Evolutionary conservation across 1,140 invertebrate genomes (phyloP).

Genomic region (Lucilia sericata): DNA sequence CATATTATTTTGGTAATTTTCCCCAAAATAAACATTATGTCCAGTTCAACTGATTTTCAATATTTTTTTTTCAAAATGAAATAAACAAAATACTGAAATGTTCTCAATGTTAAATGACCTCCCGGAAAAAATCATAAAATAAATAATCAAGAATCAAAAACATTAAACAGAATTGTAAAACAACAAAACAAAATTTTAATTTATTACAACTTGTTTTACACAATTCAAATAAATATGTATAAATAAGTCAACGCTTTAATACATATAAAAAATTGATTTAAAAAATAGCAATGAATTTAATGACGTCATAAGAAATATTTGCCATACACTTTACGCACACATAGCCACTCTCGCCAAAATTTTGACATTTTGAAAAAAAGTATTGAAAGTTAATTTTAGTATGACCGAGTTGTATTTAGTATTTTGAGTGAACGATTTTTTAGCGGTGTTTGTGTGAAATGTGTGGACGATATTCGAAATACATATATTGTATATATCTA

Average conservation of each 20-base stretch:
- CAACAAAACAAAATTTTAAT: background rate
- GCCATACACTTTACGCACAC: background rate
- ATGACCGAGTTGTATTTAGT: background rate
- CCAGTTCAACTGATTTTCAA: too few species aligned
- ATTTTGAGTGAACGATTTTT: too few species aligned
- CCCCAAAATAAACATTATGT: too few species aligned
- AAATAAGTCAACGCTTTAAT: background rate
- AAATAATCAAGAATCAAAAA: background rate
- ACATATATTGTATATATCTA: background rate
- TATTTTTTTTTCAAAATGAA: too few species aligned
- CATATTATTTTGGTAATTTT: too few species aligned
- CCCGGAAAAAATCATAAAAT: background rate
- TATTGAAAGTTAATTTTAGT: slow-evolving; percentile 22
- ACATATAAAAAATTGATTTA: too few species aligned
- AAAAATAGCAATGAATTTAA: too few species aligned
- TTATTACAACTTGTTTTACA: background rate
- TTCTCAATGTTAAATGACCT: background rate
- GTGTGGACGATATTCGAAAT: background rate
- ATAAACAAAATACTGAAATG: too few species aligned
- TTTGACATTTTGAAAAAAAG: slow-evolving; percentile 1
- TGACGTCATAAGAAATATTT: background rate
- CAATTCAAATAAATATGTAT: background rate
- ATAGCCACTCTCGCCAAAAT: background rate
- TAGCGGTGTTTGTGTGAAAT: background rate
- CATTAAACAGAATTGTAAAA: background rate